A percentile compares a stretch with the other conserved stretches of the same genome.
These are phyloP conservation scores for Carposina sasakii DNA, from an alignment of 1,140 invertebrate genomes.

Conservation along the genomic window DNA sequence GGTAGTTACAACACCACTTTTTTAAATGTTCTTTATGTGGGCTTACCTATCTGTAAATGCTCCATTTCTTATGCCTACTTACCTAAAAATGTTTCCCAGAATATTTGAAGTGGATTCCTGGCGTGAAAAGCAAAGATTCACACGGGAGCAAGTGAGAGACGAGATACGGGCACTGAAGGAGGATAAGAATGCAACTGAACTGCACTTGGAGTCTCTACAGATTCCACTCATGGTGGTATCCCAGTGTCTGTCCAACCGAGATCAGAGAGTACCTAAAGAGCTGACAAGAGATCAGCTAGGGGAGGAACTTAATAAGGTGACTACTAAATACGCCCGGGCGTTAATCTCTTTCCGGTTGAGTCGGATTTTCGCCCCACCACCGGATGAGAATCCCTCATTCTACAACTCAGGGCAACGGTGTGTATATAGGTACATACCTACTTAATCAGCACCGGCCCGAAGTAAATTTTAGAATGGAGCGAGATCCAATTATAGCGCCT, in stretches of 20 bases:
- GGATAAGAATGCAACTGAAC: slow-evolving; percentile 85
- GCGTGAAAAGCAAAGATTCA: slow-evolving; percentile 81
- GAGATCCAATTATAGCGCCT: too few species aligned
- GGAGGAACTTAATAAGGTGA: slow-evolving; percentile 84
- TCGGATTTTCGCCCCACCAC: too few species aligned
- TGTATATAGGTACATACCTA: too few species aligned
- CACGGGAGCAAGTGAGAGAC: slow-evolving; percentile 77
- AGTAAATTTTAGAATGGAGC: too few species aligned
- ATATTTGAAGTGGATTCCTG: slow-evolving; percentile 83
- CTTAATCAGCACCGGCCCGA: too few species aligned
- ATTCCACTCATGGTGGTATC: slow-evolving; percentile 83
- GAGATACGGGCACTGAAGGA: slow-evolving; percentile 82
- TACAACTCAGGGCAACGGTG: too few species aligned
- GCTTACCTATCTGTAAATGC: background rate
- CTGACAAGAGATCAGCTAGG: slow-evolving; percentile 89
- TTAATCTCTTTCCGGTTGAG: too few species aligned
- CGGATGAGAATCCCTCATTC: too few species aligned
- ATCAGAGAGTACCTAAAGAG: slow-evolving; percentile 84
- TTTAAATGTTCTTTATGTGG: background rate
- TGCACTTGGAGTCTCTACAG: slow-evolving; percentile 82
- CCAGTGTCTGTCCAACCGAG: slow-evolving; percentile 86
- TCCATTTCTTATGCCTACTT: background rate
- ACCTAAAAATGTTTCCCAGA: slow-evolving; percentile 54
- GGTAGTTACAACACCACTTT: background rate
- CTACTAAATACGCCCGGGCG: too few species aligned